phyloP scores from a whole-genome alignment of 2,888 invertebrate genomes.

The Eristalis arbustorum region DNA sequence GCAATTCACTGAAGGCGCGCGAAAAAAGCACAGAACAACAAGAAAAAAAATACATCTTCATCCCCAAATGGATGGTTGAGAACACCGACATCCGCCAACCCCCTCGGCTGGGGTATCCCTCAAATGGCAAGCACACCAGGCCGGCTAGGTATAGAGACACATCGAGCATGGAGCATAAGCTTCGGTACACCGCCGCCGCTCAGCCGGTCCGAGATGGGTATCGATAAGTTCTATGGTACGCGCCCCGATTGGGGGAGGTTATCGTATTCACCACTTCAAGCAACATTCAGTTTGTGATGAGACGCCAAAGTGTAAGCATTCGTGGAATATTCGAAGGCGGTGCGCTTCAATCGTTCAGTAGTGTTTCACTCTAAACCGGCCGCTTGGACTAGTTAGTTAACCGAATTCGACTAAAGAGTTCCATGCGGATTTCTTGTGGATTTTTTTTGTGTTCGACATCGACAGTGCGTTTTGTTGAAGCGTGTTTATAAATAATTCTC shows the following conservation, averaged over 20 bases:
- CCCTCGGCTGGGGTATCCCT: constrained; percentile 22
- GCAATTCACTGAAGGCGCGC: constrained; percentile 43
- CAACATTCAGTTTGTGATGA: constrained; percentile 66
- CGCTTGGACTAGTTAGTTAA: constrained; percentile 39
- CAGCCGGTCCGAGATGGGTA: constrained; percentile 11
- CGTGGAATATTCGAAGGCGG: constrained; percentile 47
- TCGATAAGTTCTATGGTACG: constrained; percentile 48
- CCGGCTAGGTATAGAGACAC: constrained; percentile 9
- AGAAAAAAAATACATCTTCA: constrained; percentile 12
- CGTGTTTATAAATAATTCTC: not conserved
- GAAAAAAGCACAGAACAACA: constrained; percentile 12
- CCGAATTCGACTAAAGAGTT: constrained; percentile 13
- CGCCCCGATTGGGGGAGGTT: constrained; percentile 61
- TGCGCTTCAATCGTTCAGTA: constrained; percentile 54
- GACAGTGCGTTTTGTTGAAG: not conserved
- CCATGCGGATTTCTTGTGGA: not conserved
- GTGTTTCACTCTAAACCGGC: constrained; percentile 16
- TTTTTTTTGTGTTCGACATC: not conserved
- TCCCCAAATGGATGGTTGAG: constrained; percentile 40
- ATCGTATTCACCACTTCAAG: constrained; percentile 44
- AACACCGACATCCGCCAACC: constrained; percentile 23
- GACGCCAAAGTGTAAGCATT: constrained; percentile 66
- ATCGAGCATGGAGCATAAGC: not conserved
- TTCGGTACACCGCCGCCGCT: not conserved
- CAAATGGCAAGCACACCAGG: constrained; percentile 21